Base-by-base conservation (phyloP, 2,113 vertebrate genomes). In the Ameiurus melas region DNA sequence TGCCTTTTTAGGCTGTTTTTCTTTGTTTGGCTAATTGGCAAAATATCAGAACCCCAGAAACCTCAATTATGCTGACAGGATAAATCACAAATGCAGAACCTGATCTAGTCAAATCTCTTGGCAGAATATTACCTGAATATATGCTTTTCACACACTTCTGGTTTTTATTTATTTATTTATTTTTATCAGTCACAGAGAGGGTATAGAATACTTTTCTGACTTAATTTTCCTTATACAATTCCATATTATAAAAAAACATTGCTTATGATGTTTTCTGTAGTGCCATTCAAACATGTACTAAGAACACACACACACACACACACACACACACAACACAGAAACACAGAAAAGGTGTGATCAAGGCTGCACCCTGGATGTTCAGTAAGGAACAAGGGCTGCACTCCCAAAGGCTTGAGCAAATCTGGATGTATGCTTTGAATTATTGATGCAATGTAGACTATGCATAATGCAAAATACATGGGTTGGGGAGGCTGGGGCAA, bases 391-490 rank as follows among this genome's bases (percentile, higher is more conserved):
- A 91, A 87, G 88, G 90, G 75, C 88, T 87, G 70, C 84, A 68
- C 43, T 92, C 88, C 89, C 85, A 51, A 83, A 87, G 91, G 91
- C 84, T 87, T 64, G 87, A 90, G 90, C 87, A 93, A 93, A 92
- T 92, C 90, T 93, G 91, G 91, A 93, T 92, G 92, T 92, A 90
- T 89, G 87, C 85, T 86, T 85, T 93, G 92, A 92, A 92, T 92
- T 92, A 93, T 93, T 92, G 90, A 93, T 92, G 90, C 87, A 91
- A 91, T 91, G 91, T 93, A 90, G 92, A 92, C 90, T 87, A 92
- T 93, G 92, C 92, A 93, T 93, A 91, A 93, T 93, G 91, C 90
- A 92, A 90, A 91, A 92, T 90, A 88, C 88, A 90, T 89, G 92
- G 86, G 85, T 84, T 86, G 82, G 86, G 83, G 85, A 86, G 88